Evolutionary conservation across 2,113 vertebrate species (phyloP).

Genomic region (Dascyllus trimaculatus): DNA sequence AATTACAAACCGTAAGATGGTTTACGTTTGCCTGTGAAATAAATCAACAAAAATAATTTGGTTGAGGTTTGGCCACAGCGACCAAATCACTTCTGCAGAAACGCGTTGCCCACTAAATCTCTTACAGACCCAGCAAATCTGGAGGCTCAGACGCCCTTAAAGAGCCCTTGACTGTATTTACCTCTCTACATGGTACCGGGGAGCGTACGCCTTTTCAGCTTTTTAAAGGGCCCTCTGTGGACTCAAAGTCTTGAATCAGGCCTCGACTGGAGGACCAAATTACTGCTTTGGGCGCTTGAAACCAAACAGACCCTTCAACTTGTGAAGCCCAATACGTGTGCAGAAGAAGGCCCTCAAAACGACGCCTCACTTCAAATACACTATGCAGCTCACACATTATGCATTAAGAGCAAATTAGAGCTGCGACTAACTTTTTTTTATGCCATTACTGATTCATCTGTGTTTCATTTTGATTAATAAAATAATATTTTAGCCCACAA

Average conservation of each 20-base stretch:
- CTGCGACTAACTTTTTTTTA: neutral
- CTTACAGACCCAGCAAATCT: constrained; percentile 62
- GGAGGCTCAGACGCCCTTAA: constrained; percentile 56
- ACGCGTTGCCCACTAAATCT: constrained; percentile 70
- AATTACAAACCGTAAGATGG: constrained; percentile 60
- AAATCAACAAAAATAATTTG: constrained; percentile 72
- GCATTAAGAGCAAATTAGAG: neutral
- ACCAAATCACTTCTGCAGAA: constrained; percentile 72
- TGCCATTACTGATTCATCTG: neutral
- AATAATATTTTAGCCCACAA: neutral
- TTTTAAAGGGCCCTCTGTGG: constrained; percentile 54
- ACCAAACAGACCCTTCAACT: constrained; percentile 42
- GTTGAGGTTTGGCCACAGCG: constrained; percentile 55
- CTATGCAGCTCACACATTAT: neutral
- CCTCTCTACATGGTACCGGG: constrained; percentile 50
- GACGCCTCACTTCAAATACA: neutral
- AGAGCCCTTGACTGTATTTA: constrained; percentile 73
- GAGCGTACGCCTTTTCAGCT: constrained; percentile 18
- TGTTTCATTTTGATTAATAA: neutral
- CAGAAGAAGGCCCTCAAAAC: neutral
- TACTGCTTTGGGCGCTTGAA: constrained; percentile 43
- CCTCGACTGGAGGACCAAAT: constrained; percentile 52
- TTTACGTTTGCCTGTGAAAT: constrained; percentile 74
- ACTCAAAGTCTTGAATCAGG: constrained; percentile 50
- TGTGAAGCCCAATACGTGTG: neutral